Conservation (phyloP, 1,140 invertebrate genomes). For the Lineus longissimus region DNA sequence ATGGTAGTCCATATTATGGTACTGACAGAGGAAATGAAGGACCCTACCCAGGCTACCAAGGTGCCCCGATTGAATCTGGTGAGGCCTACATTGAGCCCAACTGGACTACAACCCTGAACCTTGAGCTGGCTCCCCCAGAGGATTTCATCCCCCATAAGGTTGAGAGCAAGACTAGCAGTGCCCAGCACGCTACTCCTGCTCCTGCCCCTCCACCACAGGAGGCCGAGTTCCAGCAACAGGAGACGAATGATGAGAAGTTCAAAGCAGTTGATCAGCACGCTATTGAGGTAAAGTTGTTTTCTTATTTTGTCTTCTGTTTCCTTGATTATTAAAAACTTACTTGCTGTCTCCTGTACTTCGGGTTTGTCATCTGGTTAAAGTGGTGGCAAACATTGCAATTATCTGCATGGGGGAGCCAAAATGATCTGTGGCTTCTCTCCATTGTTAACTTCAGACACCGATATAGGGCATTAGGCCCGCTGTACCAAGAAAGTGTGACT, state of each 20-base stretch:
- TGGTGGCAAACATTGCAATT: no score
- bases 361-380: no score
- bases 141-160: slow-evolving; percentile 31
- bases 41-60: neutral
- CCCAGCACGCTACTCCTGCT: slow-evolving; percentile 29
- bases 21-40: no score
- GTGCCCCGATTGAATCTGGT: neutral
- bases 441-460: no score
- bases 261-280: slow-evolving; percentile 51
- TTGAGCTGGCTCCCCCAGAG: slow-evolving; percentile 26
- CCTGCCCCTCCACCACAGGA: slow-evolving; percentile 18
- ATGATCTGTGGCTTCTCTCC: no score
- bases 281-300: slow-evolving; percentile 44
- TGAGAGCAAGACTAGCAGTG: slow-evolving; percentile 23
- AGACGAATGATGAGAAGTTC: slow-evolving; percentile 24
- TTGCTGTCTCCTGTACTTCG: no score
- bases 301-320: no score
- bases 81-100: neutral
- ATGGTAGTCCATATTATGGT: no score
- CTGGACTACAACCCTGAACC: neutral
- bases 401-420: no score
- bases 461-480: no score
- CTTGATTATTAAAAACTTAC: no score
- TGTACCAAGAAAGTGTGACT: no score
- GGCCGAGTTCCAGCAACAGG: neutral